phyloP scores from a whole-genome alignment of 2,888 invertebrate genomes.

The Pseudoips prasinana region DNA sequence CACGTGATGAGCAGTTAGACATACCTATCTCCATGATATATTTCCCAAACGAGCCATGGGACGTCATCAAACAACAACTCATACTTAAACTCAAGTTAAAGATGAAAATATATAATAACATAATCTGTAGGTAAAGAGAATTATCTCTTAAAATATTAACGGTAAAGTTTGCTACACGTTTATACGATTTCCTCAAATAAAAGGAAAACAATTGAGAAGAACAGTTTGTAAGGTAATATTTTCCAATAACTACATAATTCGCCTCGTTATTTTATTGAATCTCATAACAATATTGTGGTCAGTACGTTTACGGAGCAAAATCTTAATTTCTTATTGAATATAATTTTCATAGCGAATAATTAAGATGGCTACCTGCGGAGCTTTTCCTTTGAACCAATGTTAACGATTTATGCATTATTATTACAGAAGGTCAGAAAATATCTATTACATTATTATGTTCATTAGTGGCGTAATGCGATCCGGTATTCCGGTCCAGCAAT shows the following conservation, averaged over 20 bases:
- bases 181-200: too few relatives aligned
- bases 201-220: slow-evolving; percentile 9
- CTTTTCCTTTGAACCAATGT: slow-evolving; percentile 46
- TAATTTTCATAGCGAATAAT: slow-evolving; percentile 24
- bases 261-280: slow-evolving; percentile 19
- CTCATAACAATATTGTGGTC: slow-evolving; percentile 9
- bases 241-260: slow-evolving; percentile 16
- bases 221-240: slow-evolving; percentile 13
- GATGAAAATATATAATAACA: too few relatives aligned
- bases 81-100: too few relatives aligned
- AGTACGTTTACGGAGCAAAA: slow-evolving; percentile 20
- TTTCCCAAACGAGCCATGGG: too few relatives aligned
- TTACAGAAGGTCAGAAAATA: slow-evolving; percentile 71
- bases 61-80: too few relatives aligned
- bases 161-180: too few relatives aligned
- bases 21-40: too few relatives aligned
- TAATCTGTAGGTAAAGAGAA: too few relatives aligned
- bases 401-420: slow-evolving; percentile 49
- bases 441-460: slow-evolving; percentile 75
- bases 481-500: slow-evolving; percentile 62
- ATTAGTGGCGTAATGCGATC: slow-evolving; percentile 68
- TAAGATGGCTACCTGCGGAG: slow-evolving; percentile 26
- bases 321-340: slow-evolving; percentile 4
- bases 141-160: too few relatives aligned
- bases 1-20: too few relatives aligned